Evolutionary conservation across 2,113 vertebrate genomes (phyloP).

Genomic region (Labeo rohita): DNA sequence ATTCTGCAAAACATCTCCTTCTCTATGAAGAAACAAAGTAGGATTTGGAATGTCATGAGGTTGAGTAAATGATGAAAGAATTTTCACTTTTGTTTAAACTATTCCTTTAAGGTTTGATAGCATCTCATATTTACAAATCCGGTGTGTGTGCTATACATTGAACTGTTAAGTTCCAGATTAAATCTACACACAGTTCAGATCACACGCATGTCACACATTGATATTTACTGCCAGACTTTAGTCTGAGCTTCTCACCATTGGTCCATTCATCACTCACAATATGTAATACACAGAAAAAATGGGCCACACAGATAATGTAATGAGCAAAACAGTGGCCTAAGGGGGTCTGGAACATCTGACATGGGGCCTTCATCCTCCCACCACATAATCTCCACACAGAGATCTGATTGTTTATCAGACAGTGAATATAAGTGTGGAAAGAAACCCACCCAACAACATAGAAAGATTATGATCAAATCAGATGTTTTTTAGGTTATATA

Average conservation of each 20-base stretch:
- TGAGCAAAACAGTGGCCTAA: conserved; percentile 23
- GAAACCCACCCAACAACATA: conserved; percentile 17
- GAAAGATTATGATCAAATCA: conserved; percentile 25
- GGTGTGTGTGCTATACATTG: background rate
- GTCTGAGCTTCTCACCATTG: background rate
- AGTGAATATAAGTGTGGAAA: conserved; percentile 8
- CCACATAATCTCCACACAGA: conserved; percentile 30
- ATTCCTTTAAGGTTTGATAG: background rate
- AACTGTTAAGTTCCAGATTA: background rate
- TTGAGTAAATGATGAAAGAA: too few relatives aligned
- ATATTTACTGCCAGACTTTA: conserved; percentile 7
- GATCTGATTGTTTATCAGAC: conserved; percentile 40
- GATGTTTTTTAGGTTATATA: background rate
- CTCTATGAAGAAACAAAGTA: background rate
- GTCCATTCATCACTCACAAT: background rate
- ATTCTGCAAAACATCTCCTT: background rate
- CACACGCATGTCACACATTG: background rate
- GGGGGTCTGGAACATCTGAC: conserved; percentile 26
- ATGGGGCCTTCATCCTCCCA: conserved; percentile 37
- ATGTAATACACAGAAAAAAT: too few relatives aligned
- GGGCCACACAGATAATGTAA: background rate
- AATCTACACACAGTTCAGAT: background rate
- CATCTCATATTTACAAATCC: background rate
- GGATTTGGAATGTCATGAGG: background rate
- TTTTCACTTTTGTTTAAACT: too few relatives aligned